Evolutionary conservation across 2,888 invertebrate species (phyloP).

Genomic region (Agriopis marginaria): DNA sequence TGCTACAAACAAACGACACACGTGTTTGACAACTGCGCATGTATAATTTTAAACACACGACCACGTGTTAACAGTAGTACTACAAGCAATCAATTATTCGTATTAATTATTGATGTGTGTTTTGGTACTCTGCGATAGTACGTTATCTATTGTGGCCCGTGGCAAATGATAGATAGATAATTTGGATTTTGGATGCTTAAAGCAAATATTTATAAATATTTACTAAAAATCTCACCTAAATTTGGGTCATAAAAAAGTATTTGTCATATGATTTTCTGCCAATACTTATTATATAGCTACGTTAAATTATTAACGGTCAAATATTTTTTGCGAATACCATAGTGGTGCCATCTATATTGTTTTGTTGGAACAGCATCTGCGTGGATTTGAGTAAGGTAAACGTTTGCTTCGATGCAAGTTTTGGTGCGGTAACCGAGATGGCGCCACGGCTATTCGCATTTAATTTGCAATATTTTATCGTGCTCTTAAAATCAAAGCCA

Average conservation of each 20-base stretch:
- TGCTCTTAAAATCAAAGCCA: constrained; percentile 4
- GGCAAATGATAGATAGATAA: constrained; percentile 11
- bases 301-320: neutral
- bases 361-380: neutral
- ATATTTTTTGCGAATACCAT: neutral
- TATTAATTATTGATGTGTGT: constrained; percentile 24
- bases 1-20: constrained; percentile 30
- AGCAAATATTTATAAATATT: neutral
- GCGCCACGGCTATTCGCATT: constrained; percentile 18
- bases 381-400: neutral
- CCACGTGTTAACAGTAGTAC: constrained; percentile 41
- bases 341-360: constrained; percentile 61
- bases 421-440: constrained; percentile 33
- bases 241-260: no score
- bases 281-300: no score
- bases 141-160: constrained; percentile 13
- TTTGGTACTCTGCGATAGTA: constrained; percentile 19
- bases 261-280: no score
- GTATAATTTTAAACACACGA: constrained; percentile 24
- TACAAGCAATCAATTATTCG: constrained; percentile 36
- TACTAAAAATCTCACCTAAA: no score
- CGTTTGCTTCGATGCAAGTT: constrained; percentile 25
- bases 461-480: neutral
- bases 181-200: neutral
- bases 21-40: constrained; percentile 33